These are phyloP conservation scores for Pandemis heparana DNA, from an alignment of 2,888 invertebrate species.

Conservation along the genomic window DNA sequence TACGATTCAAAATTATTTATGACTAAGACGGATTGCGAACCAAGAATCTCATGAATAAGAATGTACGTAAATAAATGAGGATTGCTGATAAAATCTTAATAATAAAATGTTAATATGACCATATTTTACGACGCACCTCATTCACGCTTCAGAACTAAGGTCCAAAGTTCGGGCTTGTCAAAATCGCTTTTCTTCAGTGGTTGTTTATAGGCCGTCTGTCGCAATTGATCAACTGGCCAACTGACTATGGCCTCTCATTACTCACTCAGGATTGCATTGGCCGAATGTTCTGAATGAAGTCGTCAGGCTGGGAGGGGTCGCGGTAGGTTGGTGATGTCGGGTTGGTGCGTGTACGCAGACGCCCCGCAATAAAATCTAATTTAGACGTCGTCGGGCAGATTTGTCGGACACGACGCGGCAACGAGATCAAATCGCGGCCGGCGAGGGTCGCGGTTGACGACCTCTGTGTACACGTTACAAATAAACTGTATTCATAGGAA, in stretches of 20 bases:
- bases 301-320: constrained; percentile 51
- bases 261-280: constrained; percentile 45
- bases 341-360: constrained; percentile 69
- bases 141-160: constrained; percentile 46
- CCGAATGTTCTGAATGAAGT: constrained; percentile 34
- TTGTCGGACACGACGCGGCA: constrained; percentile 72
- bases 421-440: constrained; percentile 50
- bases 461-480: constrained; percentile 54
- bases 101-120: not conserved
- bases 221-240: constrained; percentile 72
- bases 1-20: not conserved
- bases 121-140: constrained; percentile 15
- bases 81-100: constrained; percentile 13
- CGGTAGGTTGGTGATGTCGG: constrained; percentile 58
- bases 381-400: constrained; percentile 82
- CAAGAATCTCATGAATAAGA: not conserved
- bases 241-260: constrained; percentile 54
- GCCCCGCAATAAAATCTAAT: constrained; percentile 85
- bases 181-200: constrained; percentile 70
- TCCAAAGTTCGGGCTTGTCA: constrained; percentile 66
- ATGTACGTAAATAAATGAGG: constrained; percentile 1
- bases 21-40: constrained; percentile 8
- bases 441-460: constrained; percentile 79
- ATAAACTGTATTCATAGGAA: constrained; percentile 33
- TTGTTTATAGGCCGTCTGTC: constrained; percentile 72